Evolutionary conservation across 2,113 vertebrate species (phyloP), one percentile per base, ranked within the genome.

Genomic region (Falcunculus frontatus): DNA sequence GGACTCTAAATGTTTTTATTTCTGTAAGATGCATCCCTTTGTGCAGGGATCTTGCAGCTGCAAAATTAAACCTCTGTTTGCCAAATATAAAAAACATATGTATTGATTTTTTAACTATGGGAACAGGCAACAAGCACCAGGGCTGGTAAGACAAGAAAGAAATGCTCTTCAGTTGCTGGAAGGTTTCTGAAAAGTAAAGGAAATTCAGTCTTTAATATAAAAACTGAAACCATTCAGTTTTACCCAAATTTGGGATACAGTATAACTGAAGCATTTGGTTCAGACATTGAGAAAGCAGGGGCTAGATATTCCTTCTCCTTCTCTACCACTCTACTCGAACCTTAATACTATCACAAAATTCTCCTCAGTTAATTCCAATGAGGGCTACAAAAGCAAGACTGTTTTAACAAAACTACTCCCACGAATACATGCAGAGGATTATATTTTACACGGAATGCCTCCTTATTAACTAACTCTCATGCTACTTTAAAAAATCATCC

Each of bases 21-120:
- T 97, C 96, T 97, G 65, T 92, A 93, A 97, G 94, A 97, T 90
- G 70, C 95, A 96, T 97, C 95, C 60, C 79, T 96, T 97, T 73
- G 7, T 96, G 90, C 62, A 87, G 89, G 84, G 95, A 97, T 95
- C 96, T 96, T 96, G 93, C 97, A 98, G 98, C 97, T 98, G 97
- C 97, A 97, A 98, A 97, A 98, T 97, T 97, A 97, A 98, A 98
- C 90, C 94, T 96, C 85, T 91, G 73, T 97, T 97, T 97, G 93
- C 94, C 96, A 97, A 97, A 97, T 98, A 98, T 97, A 93, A 97
- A 97, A 98, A 98, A 84, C 96, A 97, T 90, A 97, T 97, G 97
- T 98, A 98, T 97, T 96, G 97, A 98, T 98, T 98, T 98, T 97
- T 95, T 52, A 97, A 97, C 83, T 47, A 83, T 96, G 91, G 90